Evolutionary conservation across 2,797 vertebrate genomes (phyloP).

Genomic region (Clamator glandarius): DNA sequence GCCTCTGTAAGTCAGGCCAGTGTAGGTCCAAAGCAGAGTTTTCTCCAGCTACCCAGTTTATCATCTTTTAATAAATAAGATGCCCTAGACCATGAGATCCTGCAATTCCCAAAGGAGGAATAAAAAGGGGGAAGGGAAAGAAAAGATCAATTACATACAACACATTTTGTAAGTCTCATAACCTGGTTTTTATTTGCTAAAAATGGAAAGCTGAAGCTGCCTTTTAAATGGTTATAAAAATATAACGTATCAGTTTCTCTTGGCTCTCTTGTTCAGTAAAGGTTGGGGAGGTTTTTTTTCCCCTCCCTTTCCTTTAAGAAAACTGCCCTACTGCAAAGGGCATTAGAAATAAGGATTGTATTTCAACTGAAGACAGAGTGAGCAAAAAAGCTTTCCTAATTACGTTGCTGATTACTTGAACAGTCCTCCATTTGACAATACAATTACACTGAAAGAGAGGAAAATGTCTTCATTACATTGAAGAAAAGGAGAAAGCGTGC

Average conservation of each 20-base stretch:
- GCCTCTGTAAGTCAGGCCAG: background rate
- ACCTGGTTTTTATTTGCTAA: conserved; percentile 53
- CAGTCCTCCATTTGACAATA: conserved; percentile 72
- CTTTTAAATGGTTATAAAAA: conserved; percentile 39
- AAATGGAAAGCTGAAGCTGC: conserved; percentile 33
- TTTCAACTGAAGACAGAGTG: conserved; percentile 59
- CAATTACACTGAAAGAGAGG: conserved; percentile 68
- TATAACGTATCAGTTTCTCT: conserved; percentile 3
- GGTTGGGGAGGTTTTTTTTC: background rate
- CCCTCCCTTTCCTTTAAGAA: background rate
- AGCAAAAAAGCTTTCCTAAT: conserved; percentile 75
- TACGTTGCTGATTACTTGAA: conserved; percentile 75
- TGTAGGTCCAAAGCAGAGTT: background rate
- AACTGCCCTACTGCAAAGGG: conserved; percentile 48
- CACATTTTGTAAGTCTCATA: background rate
- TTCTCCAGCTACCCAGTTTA: background rate
- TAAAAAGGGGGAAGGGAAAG: background rate
- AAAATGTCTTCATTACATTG: conserved; percentile 72
- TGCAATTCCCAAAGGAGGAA: background rate
- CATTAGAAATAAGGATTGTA: conserved; percentile 56
- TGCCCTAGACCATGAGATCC: background rate
- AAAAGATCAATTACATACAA: background rate
- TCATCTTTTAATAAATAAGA: background rate
- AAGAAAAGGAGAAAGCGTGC: background rate
- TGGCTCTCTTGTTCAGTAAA: conserved; percentile 55